phyloP scores from a whole-genome alignment of 2,113 vertebrate species.

The Cyphomyrus plagiostoma region DNA sequence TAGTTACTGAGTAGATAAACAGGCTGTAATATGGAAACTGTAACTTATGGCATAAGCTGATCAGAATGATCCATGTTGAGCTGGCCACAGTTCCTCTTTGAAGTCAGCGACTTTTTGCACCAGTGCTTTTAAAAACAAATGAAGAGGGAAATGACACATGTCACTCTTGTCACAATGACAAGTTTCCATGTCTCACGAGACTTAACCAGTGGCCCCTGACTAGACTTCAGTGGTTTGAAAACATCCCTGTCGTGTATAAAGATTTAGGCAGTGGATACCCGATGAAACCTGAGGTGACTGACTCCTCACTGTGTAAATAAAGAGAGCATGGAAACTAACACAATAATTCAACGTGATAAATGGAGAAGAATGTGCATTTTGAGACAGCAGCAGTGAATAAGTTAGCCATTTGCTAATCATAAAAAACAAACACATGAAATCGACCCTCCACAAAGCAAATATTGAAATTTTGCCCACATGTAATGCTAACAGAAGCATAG shows the following conservation, averaged over 20 bases:
- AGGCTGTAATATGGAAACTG: background rate
- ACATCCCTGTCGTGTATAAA: background rate
- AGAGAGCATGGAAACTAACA: background rate
- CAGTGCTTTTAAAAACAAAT: background rate
- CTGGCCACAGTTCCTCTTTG: background rate
- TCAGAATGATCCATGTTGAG: background rate
- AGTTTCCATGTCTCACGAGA: background rate
- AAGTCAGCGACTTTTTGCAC: background rate
- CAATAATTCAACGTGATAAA: background rate
- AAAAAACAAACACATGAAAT: background rate
- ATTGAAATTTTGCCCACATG: background rate
- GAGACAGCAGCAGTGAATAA: background rate
- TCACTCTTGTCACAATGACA: background rate
- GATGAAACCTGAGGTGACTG: background rate
- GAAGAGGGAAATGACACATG: no score
- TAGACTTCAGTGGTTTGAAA: background rate
- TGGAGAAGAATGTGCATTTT: background rate
- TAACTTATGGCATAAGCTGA: background rate
- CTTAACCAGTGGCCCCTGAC: background rate
- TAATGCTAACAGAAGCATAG: background rate
- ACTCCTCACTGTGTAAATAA: background rate
- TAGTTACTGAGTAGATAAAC: background rate
- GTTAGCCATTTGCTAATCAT: background rate
- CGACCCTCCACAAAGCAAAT: background rate
- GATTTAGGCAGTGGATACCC: background rate